Evolutionary conservation across 2,888 invertebrate genomes (phyloP), one percentile per base, ranked within the genome.

Genomic region (Drosophila anomelani): DNA sequence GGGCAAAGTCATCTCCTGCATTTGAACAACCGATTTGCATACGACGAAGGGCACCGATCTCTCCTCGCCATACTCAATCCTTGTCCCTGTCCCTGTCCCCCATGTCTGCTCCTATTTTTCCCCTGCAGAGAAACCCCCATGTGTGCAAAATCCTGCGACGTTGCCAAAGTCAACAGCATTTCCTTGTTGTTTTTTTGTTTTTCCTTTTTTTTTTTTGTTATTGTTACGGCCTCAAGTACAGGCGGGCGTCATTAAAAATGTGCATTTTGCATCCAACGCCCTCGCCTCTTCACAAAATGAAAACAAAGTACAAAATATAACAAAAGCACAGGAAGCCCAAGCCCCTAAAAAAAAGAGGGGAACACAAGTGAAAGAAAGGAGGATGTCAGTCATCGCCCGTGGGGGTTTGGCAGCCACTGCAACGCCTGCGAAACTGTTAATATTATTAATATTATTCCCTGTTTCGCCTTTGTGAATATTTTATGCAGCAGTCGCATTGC

Each of bases 21-120:
- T 84, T 84, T 80, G 79, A 83, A 79, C 84, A 63, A 77, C 64
- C 72, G 77, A 85, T 85, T 87, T 85, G 88, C 84, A 87, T 88
- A 79, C 75, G 80, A 70, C 88, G 88, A 85, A 85, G 84, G 88
- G 78, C 84, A 85, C 58, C 29, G 56, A 54, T 59, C 43, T 51
- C 54, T 17, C 51, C 10, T 9, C 23, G 10, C 36, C 20, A 6
- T 15, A 51, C 51, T 23, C 36, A 51, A 20, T 15, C 62, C 29
- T 23, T 20, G 9, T 23, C 62, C 29, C 23, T 17, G 9, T 34
- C 9, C 17, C 32, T 10, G 32, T 2, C 9, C 32, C 32, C 32
- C 47, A 13, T 17, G 12, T 20, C n/a, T 23, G 32, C 9, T n/a
- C n/a, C 20, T 51, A 34, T 51, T 12, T n/a, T 10, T 47, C 29